Conservation (phyloP, 2,888 invertebrate genomes). For the Steinernema scapterisci region DNA sequence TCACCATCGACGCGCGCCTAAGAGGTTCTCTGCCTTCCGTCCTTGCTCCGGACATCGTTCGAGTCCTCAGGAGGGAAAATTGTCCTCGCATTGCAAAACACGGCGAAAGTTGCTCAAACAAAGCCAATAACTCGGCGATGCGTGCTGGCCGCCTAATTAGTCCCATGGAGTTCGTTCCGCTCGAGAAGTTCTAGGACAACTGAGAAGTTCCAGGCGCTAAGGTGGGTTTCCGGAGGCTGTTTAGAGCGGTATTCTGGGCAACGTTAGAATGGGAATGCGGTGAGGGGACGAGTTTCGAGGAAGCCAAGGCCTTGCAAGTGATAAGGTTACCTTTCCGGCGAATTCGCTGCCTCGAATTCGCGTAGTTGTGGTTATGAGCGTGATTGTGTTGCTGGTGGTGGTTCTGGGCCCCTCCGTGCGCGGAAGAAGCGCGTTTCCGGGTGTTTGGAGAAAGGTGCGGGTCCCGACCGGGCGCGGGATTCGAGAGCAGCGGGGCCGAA, state of each 20-base stretch:
- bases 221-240: too few species aligned
- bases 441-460: not conserved
- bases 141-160: not conserved
- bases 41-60: not conserved
- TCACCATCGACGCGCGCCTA: slow-evolving; percentile 27
- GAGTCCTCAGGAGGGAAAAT: not conserved
- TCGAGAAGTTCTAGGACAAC: too few species aligned
- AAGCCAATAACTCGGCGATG: slow-evolving; percentile 13
- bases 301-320: too few species aligned
- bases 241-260: too few species aligned
- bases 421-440: slow-evolving; percentile 10
- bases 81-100: not conserved
- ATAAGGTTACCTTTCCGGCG: slow-evolving; percentile 7
- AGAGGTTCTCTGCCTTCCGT: slow-evolving; percentile 27
- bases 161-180: not conserved
- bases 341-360: not conserved
- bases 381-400: not conserved
- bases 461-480: slow-evolving; percentile 14
- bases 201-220: too few species aligned
- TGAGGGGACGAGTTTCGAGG: too few species aligned
- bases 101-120: slow-evolving; percentile 17
- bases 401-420: not conserved
- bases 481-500: slow-evolving; percentile 25
- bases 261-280: too few species aligned
- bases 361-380: not conserved